Conservation (phyloP, 2,888 invertebrate species). For the Tortricodes alternella region DNA sequence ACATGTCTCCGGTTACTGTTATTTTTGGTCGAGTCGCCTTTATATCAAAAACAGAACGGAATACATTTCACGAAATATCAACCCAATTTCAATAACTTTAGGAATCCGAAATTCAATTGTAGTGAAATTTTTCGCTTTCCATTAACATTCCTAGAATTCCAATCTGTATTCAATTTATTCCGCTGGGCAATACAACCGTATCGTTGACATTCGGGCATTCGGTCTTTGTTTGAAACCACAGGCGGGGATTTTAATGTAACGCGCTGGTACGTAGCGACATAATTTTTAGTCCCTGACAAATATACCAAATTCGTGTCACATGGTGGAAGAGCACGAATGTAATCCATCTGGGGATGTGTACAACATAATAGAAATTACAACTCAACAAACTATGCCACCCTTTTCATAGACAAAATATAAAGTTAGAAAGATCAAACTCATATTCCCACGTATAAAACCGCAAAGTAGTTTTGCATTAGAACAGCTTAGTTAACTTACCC, state of each 20-base stretch:
- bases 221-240: constrained; percentile 40
- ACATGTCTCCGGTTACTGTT: no score
- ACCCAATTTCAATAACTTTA: constrained; percentile 47
- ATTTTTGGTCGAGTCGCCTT: no score
- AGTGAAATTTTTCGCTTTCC: constrained; percentile 53
- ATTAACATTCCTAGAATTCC: constrained; percentile 60
- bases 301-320: background rate
- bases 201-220: constrained; percentile 41
- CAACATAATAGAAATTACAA: background rate
- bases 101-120: constrained; percentile 54
- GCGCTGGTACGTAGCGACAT: constrained; percentile 38
- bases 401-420: background rate
- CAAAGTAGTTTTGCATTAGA: background rate
- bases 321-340: background rate
- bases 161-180: constrained; percentile 58
- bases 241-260: constrained; percentile 46
- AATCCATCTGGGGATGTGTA: background rate
- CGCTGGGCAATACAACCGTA: constrained; percentile 48
- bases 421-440: background rate
- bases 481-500: background rate
- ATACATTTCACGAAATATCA: constrained; percentile 42
- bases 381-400: no score
- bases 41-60: constrained; percentile 1
- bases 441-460: background rate
- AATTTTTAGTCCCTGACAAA: constrained; percentile 39